Evolutionary conservation across 2,113 vertebrate genomes (phyloP).

Genomic region (Neopipo cinnamomea): DNA sequence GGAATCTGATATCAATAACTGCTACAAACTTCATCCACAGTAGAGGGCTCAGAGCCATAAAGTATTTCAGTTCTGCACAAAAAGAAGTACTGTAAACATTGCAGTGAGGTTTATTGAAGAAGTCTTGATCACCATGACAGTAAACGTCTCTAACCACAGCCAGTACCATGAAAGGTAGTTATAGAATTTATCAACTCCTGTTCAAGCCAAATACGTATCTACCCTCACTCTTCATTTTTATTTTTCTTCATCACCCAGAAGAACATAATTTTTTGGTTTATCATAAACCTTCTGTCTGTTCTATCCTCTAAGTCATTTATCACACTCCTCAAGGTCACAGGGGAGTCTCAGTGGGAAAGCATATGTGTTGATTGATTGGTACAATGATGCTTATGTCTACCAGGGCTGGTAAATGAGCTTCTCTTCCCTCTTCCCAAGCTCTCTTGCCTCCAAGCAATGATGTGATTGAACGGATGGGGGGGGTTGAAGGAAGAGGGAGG

Average conservation of each 20-base stretch:
- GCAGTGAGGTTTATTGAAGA: conserved; percentile 66
- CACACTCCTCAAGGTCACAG: conserved; percentile 71
- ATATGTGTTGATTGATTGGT: conserved; percentile 64
- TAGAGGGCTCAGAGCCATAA: conserved; percentile 65
- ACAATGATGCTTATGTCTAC: conserved; percentile 32
- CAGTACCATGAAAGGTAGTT: conserved; percentile 2
- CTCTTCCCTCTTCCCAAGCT: conserved; percentile 17
- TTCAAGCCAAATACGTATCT: conserved; percentile 61
- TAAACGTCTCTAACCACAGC: conserved; percentile 36
- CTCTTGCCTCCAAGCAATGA: conserved; percentile 9
- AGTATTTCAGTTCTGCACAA: conserved; percentile 41
- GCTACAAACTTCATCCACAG: conserved; percentile 55
- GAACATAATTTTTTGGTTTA: conserved; percentile 59
- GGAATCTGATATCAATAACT: conserved; percentile 70
- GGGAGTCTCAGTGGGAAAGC: conserved; percentile 31
- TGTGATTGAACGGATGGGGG: neutral
- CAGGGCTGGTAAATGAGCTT: conserved; percentile 51
- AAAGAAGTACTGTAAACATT: conserved; percentile 61
- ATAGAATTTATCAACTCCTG: conserved; percentile 57
- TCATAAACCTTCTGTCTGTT: conserved; percentile 59
- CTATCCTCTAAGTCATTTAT: conserved; percentile 56
- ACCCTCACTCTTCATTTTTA: conserved; percentile 53
- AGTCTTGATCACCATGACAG: conserved; percentile 71
- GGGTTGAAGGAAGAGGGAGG: neutral
- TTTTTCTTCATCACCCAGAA: conserved; percentile 60